Percentiles rank a stretch among this genome's conserved stretches.
Conservation (phyloP, 2,113 vertebrate genomes). For the Protobothrops flavoviridis region DNA sequence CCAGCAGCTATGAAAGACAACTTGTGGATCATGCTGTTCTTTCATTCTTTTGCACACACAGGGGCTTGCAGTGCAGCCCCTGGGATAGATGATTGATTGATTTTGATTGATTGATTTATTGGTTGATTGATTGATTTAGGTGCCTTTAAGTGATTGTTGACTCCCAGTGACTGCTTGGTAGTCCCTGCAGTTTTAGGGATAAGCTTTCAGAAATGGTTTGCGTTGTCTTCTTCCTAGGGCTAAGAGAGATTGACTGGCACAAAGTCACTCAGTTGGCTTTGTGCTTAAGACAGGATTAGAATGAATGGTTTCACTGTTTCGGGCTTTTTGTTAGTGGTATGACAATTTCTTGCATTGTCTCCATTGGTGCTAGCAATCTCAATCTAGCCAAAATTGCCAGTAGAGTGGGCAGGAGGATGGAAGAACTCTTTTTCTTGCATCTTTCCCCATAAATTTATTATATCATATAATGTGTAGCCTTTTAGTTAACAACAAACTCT, state of each 20-base stretch:
- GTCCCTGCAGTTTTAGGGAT: background rate
- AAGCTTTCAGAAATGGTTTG: background rate
- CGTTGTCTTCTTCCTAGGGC: background rate
- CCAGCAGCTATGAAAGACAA: too few species aligned
- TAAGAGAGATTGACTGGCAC: background rate
- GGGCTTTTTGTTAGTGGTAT: background rate
- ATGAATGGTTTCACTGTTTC: background rate
- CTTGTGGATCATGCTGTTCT: too few species aligned
- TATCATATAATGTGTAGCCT: background rate
- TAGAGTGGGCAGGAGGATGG: background rate
- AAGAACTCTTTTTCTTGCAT: background rate
- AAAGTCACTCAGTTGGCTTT: background rate
- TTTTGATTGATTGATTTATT: background rate
- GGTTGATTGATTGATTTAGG: background rate
- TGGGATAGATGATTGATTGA: background rate
- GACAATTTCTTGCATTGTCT: background rate
- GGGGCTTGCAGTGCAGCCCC: background rate
- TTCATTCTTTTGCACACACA: background rate
- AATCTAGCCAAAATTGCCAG: background rate
- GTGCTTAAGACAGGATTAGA: background rate
- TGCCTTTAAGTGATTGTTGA: background rate
- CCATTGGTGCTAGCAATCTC: background rate
- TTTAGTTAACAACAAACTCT: background rate
- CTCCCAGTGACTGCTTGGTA: background rate
- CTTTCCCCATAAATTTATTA: background rate